phyloP scores from a whole-genome alignment of 2,888 invertebrate species.

The Pharmacophagus antenor region DNA sequence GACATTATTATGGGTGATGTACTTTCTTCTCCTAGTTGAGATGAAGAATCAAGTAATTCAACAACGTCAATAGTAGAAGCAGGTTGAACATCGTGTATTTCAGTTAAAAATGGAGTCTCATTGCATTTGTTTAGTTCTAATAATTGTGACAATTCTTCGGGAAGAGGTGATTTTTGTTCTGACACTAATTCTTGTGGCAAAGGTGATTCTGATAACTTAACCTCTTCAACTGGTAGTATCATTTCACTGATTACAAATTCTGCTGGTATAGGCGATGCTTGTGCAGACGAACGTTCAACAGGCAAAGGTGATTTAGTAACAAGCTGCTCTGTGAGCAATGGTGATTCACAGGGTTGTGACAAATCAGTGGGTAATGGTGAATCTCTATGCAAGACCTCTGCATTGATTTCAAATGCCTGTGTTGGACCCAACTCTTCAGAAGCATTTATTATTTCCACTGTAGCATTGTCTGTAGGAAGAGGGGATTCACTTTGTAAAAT shows the following conservation, averaged over 20 bases:
- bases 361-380: slow-evolving; percentile 39
- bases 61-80: slow-evolving; percentile 5
- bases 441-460: not conserved
- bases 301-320: slow-evolving; percentile 31
- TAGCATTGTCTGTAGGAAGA: slow-evolving; percentile 8
- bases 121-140: slow-evolving; percentile 9
- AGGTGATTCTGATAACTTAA: slow-evolving; percentile 10
- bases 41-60: slow-evolving; percentile 6
- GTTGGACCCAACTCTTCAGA: slow-evolving; percentile 7
- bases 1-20: slow-evolving; percentile 1
- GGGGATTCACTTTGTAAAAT: slow-evolving; percentile 14
- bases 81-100: slow-evolving; percentile 9
- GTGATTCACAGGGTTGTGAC: slow-evolving; percentile 38
- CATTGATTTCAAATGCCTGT: slow-evolving; percentile 4
- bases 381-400: slow-evolving; percentile 1
- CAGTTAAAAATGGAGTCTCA: slow-evolving; percentile 12
- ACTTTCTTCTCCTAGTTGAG: not conserved
- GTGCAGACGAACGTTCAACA: slow-evolving; percentile 24
- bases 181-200: slow-evolving; percentile 18
- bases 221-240: slow-evolving; percentile 24
- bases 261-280: slow-evolving; percentile 21
- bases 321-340: slow-evolving; percentile 35
- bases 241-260: slow-evolving; percentile 24
- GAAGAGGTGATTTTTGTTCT: slow-evolving; percentile 22
- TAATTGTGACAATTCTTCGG: slow-evolving; percentile 3